Base-by-base conservation (phyloP, 2,113 vertebrate genomes). In the Axis porcinus region DNA sequence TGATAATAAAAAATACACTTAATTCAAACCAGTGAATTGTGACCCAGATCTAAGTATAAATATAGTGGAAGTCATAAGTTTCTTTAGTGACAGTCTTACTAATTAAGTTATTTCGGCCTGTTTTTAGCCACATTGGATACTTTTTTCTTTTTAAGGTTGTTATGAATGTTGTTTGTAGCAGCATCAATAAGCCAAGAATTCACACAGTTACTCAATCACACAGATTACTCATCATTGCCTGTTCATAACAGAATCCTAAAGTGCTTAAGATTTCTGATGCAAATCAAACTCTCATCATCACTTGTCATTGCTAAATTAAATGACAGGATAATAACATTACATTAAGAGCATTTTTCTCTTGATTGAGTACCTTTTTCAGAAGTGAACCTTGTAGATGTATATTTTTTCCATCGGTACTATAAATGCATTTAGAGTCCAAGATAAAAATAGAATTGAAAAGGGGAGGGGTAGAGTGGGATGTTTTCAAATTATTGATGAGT, bases 161-260 rank as follows among this genome's bases (percentile, higher is more conserved):
- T 98, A 76, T 95, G 54, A 86, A 96, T 96, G 94, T 95, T 98
- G 91, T 98, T 98, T 97, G 97, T 98, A 96, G 96, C 91, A 97
- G 95, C 93, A 85, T 98, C 97, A 98, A 74, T 98, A 98, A 98
- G 96, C 97, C 98, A 98, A 98, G 98, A 98, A 98, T 97, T 98
- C 98, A 91, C 97, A 98, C 96, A 76, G 79, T 98, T 99, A 98
- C 98, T 98, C 98, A 98, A 96, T 99, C 98, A 98, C 98, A 96
- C 96, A 93, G 95, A 98, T 99, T 99, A 98, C 96, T 99, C 98
- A 99, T 99, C 98, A 97, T 92, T 98, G 97, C 98, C 98, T 98
- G 97, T 96, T 99, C 97, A 97, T 98, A 98, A 97, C 97, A 98
- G 99, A 98, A 98, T 92, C 96, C 95, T 97, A 92, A 98, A 98